Conservation (phyloP, 2,113 vertebrate genomes). For the Illadopsis cleaveri region DNA sequence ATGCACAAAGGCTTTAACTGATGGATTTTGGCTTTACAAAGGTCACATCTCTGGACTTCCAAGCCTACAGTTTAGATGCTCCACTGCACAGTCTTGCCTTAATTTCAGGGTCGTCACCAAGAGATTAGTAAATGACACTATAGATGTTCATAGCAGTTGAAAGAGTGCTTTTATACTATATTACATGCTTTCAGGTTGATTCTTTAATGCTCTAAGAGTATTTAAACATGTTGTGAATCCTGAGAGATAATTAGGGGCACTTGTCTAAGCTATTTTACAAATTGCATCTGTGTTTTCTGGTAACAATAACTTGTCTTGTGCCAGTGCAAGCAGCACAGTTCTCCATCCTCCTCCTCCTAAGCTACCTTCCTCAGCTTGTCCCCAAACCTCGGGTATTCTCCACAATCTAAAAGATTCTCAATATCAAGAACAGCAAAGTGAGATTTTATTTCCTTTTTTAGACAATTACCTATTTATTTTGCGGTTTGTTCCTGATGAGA, state of each 20-base stretch:
- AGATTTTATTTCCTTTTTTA: not conserved
- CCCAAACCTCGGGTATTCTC: not conserved
- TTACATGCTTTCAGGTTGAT: not conserved
- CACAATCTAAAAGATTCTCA: not conserved
- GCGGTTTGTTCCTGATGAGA: not conserved
- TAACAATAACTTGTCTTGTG: not conserved
- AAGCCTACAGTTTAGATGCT: not conserved
- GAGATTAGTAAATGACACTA: not conserved
- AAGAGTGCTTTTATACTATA: not conserved
- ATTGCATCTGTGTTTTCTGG: conserved; percentile 12
- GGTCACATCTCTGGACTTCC: not conserved
- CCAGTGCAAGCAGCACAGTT: not conserved
- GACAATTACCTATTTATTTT: not conserved
- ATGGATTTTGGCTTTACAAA: not conserved
- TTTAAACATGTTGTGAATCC: conserved; percentile 34
- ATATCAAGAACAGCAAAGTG: not conserved
- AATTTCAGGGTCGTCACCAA: not conserved
- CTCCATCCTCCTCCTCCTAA: not conserved
- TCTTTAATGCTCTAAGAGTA: not conserved
- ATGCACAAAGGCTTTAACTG: not conserved
- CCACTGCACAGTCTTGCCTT: not conserved
- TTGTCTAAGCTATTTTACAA: not conserved
- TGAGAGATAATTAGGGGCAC: not conserved
- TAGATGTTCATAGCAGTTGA: not conserved
- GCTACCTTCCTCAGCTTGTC: not conserved